phyloP scores from a whole-genome alignment of 2,113 vertebrate species.

The Excalfactoria chinensis region DNA sequence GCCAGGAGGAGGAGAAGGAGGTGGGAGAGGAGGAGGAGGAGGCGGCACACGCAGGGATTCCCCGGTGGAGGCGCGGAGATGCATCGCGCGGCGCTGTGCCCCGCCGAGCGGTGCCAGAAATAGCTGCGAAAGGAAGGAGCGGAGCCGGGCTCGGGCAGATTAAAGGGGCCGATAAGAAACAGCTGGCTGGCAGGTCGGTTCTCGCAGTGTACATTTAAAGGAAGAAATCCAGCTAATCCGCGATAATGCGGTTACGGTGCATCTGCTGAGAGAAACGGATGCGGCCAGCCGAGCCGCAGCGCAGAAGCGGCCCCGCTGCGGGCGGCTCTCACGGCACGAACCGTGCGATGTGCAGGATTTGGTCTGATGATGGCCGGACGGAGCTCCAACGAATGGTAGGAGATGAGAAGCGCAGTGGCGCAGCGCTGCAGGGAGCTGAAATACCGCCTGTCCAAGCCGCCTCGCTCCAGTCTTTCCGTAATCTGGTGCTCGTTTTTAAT shows the following conservation, averaged over 20 bases:
- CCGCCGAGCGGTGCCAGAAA: constrained; percentile 35
- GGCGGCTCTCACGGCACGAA: too few relatives aligned
- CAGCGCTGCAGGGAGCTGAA: background rate
- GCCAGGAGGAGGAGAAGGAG: constrained; percentile 7
- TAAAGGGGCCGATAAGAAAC: constrained; percentile 1
- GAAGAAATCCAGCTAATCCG: constrained; percentile 60
- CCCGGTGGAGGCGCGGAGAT: constrained; percentile 31
- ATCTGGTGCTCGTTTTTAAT: constrained; percentile 54
- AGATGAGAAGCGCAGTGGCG: background rate
- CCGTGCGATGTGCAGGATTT: too few relatives aligned
- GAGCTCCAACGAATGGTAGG: background rate
- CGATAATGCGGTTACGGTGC: constrained; percentile 40
- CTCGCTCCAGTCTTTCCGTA: constrained; percentile 32
- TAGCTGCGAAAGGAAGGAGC: constrained; percentile 17
- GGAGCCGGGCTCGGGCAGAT: constrained; percentile 24
- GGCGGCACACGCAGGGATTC: constrained; percentile 45
- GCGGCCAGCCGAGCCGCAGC: background rate
- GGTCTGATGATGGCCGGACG: background rate
- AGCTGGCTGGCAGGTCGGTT: constrained; percentile 31
- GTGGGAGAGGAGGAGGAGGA: background rate
- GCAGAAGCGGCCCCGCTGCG: background rate
- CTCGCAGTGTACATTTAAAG: constrained; percentile 50
- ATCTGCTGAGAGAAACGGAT: background rate
- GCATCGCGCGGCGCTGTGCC: background rate
- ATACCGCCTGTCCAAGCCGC: background rate